These are phyloP conservation scores for Cosmia trapezina DNA, from an alignment of 2,888 invertebrate genomes.

Conservation along the genomic window DNA sequence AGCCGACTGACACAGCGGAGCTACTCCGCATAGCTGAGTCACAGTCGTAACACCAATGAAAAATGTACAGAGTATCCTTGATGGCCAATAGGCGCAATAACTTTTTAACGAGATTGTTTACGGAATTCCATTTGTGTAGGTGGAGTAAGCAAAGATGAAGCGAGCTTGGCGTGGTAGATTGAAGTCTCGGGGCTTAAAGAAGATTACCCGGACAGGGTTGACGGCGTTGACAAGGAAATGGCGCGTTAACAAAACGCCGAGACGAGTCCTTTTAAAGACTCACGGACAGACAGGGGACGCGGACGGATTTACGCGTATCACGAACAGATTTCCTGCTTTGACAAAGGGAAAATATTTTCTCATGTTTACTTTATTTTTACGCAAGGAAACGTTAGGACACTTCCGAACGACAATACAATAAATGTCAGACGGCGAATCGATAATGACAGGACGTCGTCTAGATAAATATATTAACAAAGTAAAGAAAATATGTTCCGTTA, in stretches of 20 bases:
- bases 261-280: slow-evolving; percentile 87
- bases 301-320: slow-evolving; percentile 88
- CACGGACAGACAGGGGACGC: slow-evolving; percentile 87
- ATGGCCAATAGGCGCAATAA: slow-evolving; percentile 78
- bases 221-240: slow-evolving; percentile 86
- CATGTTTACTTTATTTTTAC: slow-evolving; percentile 80
- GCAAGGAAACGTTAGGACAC: slow-evolving; percentile 72
- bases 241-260: slow-evolving; percentile 86
- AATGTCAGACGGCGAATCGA: slow-evolving; percentile 69
- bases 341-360: slow-evolving; percentile 84
- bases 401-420: slow-evolving; percentile 70
- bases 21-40: slow-evolving; percentile 85
- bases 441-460: slow-evolving; percentile 63
- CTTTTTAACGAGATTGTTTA: slow-evolving; percentile 77
- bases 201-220: slow-evolving; percentile 83
- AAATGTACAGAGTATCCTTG: slow-evolving; percentile 75
- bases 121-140: slow-evolving; percentile 69
- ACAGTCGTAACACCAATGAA: slow-evolving; percentile 82
- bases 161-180: slow-evolving; percentile 61
- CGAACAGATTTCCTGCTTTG: slow-evolving; percentile 87
- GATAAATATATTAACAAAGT: slow-evolving; percentile 61
- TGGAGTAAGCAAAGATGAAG: slow-evolving; percentile 67
- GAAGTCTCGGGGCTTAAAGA: slow-evolving; percentile 80
- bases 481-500: slow-evolving; percentile 57
- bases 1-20: slow-evolving; percentile 84